Evolutionary conservation across 2,797 vertebrate species (phyloP).

Genomic region (Picus viridis): DNA sequence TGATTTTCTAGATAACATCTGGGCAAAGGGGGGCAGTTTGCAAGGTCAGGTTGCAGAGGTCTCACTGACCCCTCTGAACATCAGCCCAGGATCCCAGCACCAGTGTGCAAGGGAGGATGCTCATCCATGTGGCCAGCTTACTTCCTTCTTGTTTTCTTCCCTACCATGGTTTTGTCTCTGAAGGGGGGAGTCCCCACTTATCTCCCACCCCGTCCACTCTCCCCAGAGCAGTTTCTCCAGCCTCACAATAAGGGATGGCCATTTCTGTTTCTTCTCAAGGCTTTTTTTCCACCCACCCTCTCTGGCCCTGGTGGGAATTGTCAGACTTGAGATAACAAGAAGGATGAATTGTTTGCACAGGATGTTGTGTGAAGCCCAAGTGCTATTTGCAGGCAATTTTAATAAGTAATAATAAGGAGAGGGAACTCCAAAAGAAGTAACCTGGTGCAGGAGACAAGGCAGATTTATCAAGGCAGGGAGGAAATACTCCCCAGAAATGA

Average conservation of each 20-base stretch:
- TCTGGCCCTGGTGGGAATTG: slow-evolving; percentile 76
- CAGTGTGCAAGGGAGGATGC: not conserved
- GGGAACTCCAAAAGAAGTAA: slow-evolving; percentile 73
- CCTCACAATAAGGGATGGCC: not conserved
- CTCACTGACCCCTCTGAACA: not conserved
- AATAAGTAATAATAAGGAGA: slow-evolving; percentile 78
- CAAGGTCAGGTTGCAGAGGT: not conserved
- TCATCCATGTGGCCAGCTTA: fast-evolving
- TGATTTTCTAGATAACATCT: not conserved
- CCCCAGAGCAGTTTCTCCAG: not conserved
- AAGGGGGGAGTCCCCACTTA: slow-evolving; percentile 3
- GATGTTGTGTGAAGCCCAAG: slow-evolving; percentile 75
- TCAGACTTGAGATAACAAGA: slow-evolving; percentile 74
- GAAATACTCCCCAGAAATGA: slow-evolving; percentile 81
- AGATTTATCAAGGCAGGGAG: slow-evolving; percentile 79
- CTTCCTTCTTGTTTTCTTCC: not conserved
- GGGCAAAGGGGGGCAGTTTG: not conserved
- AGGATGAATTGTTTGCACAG: slow-evolving; percentile 77
- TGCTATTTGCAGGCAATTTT: slow-evolving; percentile 76
- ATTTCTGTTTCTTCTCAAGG: slow-evolving; percentile 78
- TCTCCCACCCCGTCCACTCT: slow-evolving; percentile 3
- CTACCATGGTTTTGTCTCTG: not conserved
- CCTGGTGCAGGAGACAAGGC: slow-evolving; percentile 75
- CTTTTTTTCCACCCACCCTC: slow-evolving; percentile 70
- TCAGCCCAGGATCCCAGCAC: not conserved